Base-by-base conservation (phyloP, 2,797 vertebrate genomes). In the Anguilla anguilla region DNA sequence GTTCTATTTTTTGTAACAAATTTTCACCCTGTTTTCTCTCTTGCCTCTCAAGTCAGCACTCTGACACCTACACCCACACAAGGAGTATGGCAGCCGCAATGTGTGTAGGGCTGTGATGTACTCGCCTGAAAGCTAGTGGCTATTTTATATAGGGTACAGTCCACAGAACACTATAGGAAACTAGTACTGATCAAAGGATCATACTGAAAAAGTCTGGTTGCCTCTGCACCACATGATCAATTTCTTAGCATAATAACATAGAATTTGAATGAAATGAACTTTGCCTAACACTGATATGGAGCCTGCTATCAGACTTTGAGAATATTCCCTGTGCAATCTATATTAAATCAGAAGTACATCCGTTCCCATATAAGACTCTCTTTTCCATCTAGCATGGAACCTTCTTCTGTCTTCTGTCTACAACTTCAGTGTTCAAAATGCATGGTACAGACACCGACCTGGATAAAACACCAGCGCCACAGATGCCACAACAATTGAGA, bases 391-490 rank as follows among this genome's bases (percentile, higher is more conserved):
- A n/a, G n/a, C 39, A 6, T 39, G 10, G 31, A 22, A 55, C 22
- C n/a, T 10, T 15, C 43, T 22, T 57, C 22, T 31, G 64, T 69
- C 64, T 69, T 28, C n/a, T 69, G n/a, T 69, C 64, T n/a, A 22
- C 19, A 64, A 85, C 55, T 64, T 81, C 46, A 67, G 79, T 82
- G 69, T 87, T 87, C 87, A 90, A 85, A 88, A 17, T 64, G 28
- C 39, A 13, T 31, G 72, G 57, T 4, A 53, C 53, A 25, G 25
- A 22, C 55, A 84, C 49, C 53, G 35, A 59, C 67, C 84, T 51
- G 69, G 74, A 89, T 89, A 67, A 72, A 81, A 89, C 72, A 89
- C 88, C 85, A 85, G 31, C 64, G 69, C 79, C 61, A 77, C 39
- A 51, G n/a, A 81, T 84, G 85, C 85, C n/a, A 10, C 77, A 59